phyloP scores from a whole-genome alignment of 2,113 vertebrate genomes.

The Electrona antarctica region DNA sequence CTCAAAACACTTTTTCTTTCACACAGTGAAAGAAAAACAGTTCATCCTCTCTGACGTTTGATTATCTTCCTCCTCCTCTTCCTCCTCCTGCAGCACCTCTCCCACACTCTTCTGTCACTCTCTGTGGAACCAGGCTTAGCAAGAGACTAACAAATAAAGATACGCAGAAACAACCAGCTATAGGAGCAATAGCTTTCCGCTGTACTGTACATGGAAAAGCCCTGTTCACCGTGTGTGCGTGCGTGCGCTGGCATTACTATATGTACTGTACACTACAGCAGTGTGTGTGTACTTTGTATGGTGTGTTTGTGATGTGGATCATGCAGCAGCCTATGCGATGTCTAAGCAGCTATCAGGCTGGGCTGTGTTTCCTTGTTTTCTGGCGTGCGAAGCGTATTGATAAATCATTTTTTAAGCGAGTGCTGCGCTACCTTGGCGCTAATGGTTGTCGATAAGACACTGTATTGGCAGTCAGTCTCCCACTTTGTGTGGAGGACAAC shows the following conservation, averaged over 20 bases:
- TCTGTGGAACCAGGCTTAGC: too few species aligned
- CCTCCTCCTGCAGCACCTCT: not conserved
- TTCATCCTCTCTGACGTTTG: too few species aligned
- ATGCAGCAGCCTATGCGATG: not conserved
- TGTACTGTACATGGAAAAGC: too few species aligned
- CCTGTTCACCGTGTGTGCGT: too few species aligned
- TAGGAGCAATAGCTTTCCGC: too few species aligned
- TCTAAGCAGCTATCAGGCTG: not conserved
- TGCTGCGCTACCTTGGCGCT: slow-evolving; percentile 63
- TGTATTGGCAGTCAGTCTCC: slow-evolving; percentile 66
- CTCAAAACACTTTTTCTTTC: too few species aligned
- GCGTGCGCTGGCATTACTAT: too few species aligned
- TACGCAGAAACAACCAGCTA: too few species aligned
- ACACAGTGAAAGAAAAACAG: too few species aligned
- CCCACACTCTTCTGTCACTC: slow-evolving; percentile 12
- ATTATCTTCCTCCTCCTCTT: not conserved
- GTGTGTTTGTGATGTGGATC: not conserved
- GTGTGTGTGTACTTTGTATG: too few species aligned
- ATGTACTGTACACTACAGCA: too few species aligned
- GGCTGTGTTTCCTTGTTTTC: slow-evolving; percentile 27
- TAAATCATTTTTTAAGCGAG: slow-evolving; percentile 74
- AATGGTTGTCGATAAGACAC: slow-evolving; percentile 70
- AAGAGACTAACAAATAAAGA: too few species aligned
- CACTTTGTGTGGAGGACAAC: slow-evolving; percentile 48
- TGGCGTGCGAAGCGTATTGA: slow-evolving; percentile 60